These are phyloP conservation scores for Mareca strepera DNA, from an alignment of 2,797 vertebrate genomes.

Conservation along the genomic window DNA sequence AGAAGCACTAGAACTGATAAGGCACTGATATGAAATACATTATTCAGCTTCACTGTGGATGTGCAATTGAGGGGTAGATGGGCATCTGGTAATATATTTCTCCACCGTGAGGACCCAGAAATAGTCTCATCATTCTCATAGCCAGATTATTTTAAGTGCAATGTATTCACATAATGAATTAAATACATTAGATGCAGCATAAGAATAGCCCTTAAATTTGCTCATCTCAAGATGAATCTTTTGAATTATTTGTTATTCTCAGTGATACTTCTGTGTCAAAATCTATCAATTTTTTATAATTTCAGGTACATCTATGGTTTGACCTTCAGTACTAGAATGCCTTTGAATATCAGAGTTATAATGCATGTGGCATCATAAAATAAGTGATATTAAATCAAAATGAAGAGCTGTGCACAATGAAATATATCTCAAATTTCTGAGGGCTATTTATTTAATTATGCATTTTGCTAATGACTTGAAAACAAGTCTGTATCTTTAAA, in stretches of 20 bases:
- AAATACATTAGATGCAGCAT: not conserved
- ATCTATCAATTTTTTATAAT: constrained; percentile 18
- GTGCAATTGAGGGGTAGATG: not conserved
- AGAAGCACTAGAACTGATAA: not conserved
- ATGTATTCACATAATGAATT: not conserved
- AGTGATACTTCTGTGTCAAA: not conserved
- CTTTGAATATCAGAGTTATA: constrained; percentile 43
- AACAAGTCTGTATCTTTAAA: constrained; percentile 39
- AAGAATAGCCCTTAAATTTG: not conserved
- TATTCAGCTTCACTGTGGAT: not conserved
- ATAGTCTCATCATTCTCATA: not conserved
- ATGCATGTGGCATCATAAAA: constrained; percentile 19
- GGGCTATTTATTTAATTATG: constrained; percentile 64
- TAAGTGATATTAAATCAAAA: constrained; percentile 47
- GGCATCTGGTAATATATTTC: not conserved
- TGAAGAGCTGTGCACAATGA: not conserved
- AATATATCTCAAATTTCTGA: constrained; percentile 39
- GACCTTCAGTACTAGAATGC: constrained; percentile 42
- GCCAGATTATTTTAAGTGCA: not conserved
- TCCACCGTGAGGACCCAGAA: not conserved
- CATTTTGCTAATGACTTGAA: constrained; percentile 54
- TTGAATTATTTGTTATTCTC: not conserved
- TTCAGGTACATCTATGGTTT: constrained; percentile 39
- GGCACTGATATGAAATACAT: not conserved
- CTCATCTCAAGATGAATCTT: not conserved